These are phyloP conservation scores for Tangara arthus DNA, from an alignment of 2,797 vertebrate genomes.

Conservation along the genomic window DNA sequence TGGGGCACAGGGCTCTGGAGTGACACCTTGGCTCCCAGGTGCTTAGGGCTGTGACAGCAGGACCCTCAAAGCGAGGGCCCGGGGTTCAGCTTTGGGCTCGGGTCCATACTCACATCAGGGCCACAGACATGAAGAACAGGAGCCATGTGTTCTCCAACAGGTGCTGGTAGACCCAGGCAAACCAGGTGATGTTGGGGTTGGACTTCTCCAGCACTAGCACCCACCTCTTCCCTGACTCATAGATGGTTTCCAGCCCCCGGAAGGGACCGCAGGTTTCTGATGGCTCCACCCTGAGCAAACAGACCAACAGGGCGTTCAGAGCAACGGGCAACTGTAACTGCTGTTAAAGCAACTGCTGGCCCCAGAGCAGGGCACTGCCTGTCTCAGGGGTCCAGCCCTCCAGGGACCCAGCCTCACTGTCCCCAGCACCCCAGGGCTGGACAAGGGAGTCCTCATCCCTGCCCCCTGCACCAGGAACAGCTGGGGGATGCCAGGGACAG, in stretches of 20 bases:
- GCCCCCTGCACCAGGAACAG: background rate
- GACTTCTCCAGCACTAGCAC: slow-evolving; percentile 73
- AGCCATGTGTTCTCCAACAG: slow-evolving; percentile 87
- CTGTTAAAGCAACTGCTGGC: background rate
- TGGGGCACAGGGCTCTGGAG: background rate
- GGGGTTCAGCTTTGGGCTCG: background rate
- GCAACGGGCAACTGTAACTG: background rate
- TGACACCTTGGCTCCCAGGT: background rate
- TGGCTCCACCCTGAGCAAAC: slow-evolving; percentile 78
- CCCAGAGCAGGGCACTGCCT: background rate
- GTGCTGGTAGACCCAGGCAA: slow-evolving; percentile 77
- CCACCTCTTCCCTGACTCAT: slow-evolving; percentile 83
- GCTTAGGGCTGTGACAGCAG: accelerated
- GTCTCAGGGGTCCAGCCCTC: background rate
- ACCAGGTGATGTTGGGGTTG: slow-evolving; percentile 75
- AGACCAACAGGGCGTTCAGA: background rate
- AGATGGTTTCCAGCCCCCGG: slow-evolving; percentile 80
- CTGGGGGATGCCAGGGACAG: background rate
- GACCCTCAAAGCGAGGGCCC: accelerated
- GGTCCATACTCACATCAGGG: slow-evolving; percentile 82
- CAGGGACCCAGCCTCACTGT: background rate
- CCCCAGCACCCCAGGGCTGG: background rate
- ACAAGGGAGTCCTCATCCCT: background rate
- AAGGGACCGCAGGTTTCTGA: slow-evolving; percentile 88
- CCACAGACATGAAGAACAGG: slow-evolving; percentile 78